Conservation (phyloP, 2,888 invertebrate genomes). For the Papilio protenor region DNA sequence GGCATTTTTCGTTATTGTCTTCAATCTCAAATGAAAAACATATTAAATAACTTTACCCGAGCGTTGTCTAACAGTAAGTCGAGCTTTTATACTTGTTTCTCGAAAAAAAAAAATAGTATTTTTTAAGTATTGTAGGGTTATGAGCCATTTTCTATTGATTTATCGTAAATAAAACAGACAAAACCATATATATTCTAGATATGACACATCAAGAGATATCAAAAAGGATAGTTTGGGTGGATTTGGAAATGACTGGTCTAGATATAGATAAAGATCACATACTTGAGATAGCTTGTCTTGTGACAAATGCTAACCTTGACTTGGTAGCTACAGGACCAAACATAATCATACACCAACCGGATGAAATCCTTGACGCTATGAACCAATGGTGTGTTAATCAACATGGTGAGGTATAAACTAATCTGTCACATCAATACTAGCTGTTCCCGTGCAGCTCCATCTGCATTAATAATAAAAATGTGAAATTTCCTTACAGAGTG, state of each 20-base stretch:
- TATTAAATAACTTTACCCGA: not conserved
- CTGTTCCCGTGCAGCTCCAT: too few relatives aligned
- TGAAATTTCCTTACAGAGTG: conserved; percentile 85
- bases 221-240: conserved; percentile 88
- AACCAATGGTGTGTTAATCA: conserved; percentile 92
- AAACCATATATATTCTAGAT: conserved; percentile 42
- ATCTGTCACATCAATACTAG: too few relatives aligned
- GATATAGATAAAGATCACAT: conserved; percentile 90
- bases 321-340: conserved; percentile 90
- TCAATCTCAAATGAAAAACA: conserved; percentile 1
- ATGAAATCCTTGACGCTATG: conserved; percentile 90
- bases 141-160: not conserved
- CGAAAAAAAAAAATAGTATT: not conserved
- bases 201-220: conserved; percentile 49
- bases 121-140: too few relatives aligned
- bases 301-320: conserved; percentile 93
- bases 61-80: conserved; percentile 27
- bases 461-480: too few relatives aligned
- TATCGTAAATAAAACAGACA: not conserved
- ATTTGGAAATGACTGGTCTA: conserved; percentile 96
- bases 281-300: conserved; percentile 94
- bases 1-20: conserved; percentile 11
- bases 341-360: conserved; percentile 91
- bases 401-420: conserved; percentile 87
- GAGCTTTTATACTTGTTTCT: not conserved